Percentiles rank a stretch among this genome's conserved stretches.
phyloP scores from a whole-genome alignment of 2,113 vertebrate genomes.

The Ophiodon elongatus region DNA sequence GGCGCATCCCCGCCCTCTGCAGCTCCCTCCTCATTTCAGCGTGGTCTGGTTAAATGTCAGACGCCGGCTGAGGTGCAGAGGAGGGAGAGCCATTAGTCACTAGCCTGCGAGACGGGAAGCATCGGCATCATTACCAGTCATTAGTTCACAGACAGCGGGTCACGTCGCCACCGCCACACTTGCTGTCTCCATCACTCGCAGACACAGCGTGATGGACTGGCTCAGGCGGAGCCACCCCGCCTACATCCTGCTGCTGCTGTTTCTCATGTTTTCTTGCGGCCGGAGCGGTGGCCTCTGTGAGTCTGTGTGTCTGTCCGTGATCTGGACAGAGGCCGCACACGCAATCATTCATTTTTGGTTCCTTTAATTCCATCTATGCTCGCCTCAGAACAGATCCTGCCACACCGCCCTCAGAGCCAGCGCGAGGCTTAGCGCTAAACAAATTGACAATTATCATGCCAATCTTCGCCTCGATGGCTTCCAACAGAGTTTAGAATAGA shows the following conservation, averaged over 20 bases:
- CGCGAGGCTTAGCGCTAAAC: conserved; percentile 31
- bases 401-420: conserved; percentile 9
- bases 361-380: conserved; percentile 13
- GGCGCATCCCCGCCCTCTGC: not conserved
- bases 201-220: conserved; percentile 29
- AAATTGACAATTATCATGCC: conserved; percentile 63
- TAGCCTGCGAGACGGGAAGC: conserved; percentile 55
- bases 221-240: conserved; percentile 15
- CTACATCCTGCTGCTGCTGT: conserved; percentile 40
- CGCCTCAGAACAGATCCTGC: conserved; percentile 3
- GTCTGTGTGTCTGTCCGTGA: not conserved
- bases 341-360: conserved; percentile 29
- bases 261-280: not conserved
- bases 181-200: conserved; percentile 42
- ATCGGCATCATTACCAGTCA: conserved; percentile 67
- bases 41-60: conserved; percentile 63
- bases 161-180: conserved; percentile 19
- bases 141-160: conserved; percentile 62
- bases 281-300: not conserved
- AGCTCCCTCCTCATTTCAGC: conserved; percentile 16
- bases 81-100: conserved; percentile 57
- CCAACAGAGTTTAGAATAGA: conserved; percentile 60
- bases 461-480: conserved; percentile 55
- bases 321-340: not conserved
- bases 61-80: conserved; percentile 51